phyloP scores from a whole-genome alignment of 2,888 invertebrate genomes.

The Drosophila picticornis region DNA sequence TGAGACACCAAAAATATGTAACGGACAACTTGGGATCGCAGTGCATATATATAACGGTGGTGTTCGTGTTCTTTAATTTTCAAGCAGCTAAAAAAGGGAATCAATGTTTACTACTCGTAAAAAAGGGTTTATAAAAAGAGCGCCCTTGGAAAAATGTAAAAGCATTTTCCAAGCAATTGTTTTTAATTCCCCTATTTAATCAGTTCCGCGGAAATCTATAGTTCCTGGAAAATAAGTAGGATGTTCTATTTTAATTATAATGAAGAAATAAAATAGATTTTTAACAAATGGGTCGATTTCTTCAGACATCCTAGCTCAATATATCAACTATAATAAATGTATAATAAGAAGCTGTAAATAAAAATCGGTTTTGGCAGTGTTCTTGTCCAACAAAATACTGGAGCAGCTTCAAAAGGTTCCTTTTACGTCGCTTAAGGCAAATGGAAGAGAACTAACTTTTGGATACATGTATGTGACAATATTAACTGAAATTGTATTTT shows the following conservation, averaged over 20 bases:
- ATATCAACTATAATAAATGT: not conserved
- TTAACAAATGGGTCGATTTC: not conserved
- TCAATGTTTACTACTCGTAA: not conserved
- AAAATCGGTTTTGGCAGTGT: conserved; percentile 44
- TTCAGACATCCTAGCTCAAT: not conserved
- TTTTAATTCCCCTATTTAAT: not conserved
- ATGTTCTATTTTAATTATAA: not conserved
- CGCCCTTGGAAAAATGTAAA: not conserved
- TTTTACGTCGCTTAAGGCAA: conserved; percentile 14
- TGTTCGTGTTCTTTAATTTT: conserved; percentile 14
- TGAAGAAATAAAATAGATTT: not conserved
- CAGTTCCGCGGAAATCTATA: not conserved
- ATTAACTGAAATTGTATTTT: not conserved
- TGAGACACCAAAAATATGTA: conserved; percentile 8
- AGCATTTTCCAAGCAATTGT: not conserved
- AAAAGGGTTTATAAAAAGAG: not conserved
- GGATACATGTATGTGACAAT: conserved; percentile 5
- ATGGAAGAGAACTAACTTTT: conserved; percentile 14
- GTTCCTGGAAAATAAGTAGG: not conserved
- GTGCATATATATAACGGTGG: conserved; percentile 42
- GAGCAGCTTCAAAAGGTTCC: not conserved
- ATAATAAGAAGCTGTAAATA: conserved; percentile 2
- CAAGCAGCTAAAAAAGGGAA: not conserved
- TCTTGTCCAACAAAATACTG: conserved; percentile 17
- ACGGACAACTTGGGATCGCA: conserved; percentile 32